phyloP scores from a whole-genome alignment of 1,140 invertebrate species.

The Danaus melanippus region DNA sequence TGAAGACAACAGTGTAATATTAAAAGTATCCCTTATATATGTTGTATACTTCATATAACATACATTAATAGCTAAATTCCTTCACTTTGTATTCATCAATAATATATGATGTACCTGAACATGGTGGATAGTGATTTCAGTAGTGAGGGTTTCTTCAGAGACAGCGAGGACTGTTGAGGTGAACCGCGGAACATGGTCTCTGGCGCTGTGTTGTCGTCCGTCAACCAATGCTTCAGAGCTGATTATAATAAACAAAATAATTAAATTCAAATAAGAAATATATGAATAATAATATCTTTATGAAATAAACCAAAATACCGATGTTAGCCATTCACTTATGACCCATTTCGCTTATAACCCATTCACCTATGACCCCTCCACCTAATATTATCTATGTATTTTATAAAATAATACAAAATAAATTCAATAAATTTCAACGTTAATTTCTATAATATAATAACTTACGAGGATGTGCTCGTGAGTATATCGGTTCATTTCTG shows the following conservation, averaged over 20 bases:
- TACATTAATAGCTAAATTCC: no score
- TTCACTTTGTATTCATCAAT: background rate
- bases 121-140: constrained; percentile 64
- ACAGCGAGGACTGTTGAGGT: constrained; percentile 66
- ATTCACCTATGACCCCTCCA: background rate
- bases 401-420: constrained; percentile 1
- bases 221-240: constrained; percentile 69
- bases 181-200: constrained; percentile 63
- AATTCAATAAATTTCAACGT: no score
- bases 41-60: no score
- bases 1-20: no score
- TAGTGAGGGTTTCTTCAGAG: constrained; percentile 65
- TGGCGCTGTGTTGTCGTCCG: constrained; percentile 60
- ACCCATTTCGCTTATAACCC: no score
- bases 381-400: background rate
- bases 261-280: no score
- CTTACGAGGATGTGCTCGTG: constrained; percentile 74
- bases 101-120: constrained; percentile 48
- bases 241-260: constrained; percentile 6
- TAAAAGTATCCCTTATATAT: no score
- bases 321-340: no score
- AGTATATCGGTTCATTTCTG: constrained; percentile 71
- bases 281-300: no score
- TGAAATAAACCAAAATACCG: no score
- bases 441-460: constrained; percentile 12